A percentile compares a stretch with the other conserved stretches of the same genome.
phyloP scores from a whole-genome alignment of 2,113 vertebrate genomes.

The Charina bottae region DNA sequence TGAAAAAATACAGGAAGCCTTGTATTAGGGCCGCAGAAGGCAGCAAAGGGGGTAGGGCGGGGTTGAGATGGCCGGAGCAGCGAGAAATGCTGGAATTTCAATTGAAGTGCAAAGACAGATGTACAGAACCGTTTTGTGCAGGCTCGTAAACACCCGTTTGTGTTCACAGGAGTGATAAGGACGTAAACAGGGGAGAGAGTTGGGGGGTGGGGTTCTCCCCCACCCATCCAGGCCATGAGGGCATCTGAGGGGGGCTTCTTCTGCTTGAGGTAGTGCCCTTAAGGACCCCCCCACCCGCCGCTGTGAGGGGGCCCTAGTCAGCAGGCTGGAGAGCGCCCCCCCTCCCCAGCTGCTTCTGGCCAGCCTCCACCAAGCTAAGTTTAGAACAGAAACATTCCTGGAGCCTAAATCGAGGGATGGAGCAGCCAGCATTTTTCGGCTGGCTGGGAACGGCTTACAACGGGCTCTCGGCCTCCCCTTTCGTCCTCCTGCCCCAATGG shows the following conservation, averaged over 20 bases:
- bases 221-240: not conserved
- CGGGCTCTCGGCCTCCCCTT: not conserved
- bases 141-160: not conserved
- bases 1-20: not conserved
- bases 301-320: not conserved
- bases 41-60: not conserved
- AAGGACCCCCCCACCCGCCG: not conserved
- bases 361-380: not conserved
- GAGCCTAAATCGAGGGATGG: not conserved
- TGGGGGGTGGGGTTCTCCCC: not conserved
- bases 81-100: not conserved
- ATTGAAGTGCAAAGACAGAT: not conserved
- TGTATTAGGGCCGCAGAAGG: not conserved
- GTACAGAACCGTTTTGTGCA: not conserved
- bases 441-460: not conserved
- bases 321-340: not conserved
- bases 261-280: not conserved
- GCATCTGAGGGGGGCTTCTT: not conserved
- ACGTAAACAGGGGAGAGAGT: not conserved
- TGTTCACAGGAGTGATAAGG: not conserved
- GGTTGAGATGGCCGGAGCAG: not conserved
- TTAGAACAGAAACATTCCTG: constrained; percentile 26
- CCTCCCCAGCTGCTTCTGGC: not conserved
- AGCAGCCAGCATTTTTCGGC: not conserved
- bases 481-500: not conserved